phyloP scores from a whole-genome alignment of 2,113 vertebrate species.

The Shinisaurus crocodilurus region DNA sequence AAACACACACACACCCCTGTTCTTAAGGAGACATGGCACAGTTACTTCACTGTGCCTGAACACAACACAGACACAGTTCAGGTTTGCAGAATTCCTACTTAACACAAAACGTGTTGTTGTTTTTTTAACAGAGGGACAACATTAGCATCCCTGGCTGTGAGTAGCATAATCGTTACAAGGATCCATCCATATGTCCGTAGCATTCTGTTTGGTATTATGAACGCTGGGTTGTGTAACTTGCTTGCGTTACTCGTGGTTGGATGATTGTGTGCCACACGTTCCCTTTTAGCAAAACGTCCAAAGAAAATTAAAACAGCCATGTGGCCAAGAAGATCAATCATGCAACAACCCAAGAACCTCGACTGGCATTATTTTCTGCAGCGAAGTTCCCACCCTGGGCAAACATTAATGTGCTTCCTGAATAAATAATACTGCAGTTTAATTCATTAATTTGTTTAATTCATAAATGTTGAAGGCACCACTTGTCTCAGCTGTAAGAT shows the following conservation, averaged over 20 bases:
- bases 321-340: neutral
- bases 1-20: too few relatives aligned
- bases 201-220: neutral
- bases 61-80: neutral
- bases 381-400: neutral
- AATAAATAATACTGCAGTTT: neutral
- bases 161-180: neutral
- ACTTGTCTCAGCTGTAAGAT: neutral
- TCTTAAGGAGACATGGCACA: neutral
- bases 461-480: neutral
- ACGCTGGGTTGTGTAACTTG: neutral
- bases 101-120: neutral
- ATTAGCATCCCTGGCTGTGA: neutral
- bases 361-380: neutral
- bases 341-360: neutral
- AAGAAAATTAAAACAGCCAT: neutral
- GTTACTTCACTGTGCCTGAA: neutral
- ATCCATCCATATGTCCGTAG: neutral
- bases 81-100: neutral
- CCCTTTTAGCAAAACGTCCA: neutral
- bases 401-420: neutral
- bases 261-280: neutral
- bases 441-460: constrained; percentile 2
- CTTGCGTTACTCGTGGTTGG: neutral
- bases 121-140: neutral